phyloP scores from a whole-genome alignment of 2,113 vertebrate genomes.

The Castor canadensis region DNA sequence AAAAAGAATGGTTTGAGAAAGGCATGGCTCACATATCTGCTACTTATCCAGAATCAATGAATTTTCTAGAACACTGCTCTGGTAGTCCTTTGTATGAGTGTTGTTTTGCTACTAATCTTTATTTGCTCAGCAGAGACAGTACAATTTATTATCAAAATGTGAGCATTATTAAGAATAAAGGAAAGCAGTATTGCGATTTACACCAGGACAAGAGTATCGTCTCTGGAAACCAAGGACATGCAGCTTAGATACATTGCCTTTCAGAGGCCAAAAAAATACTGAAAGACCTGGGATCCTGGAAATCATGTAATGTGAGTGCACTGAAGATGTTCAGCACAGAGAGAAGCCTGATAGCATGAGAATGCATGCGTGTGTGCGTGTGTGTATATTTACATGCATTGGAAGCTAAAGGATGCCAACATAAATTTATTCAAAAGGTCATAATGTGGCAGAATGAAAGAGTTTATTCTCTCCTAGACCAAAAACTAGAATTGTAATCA shows the following conservation, averaged over 20 bases:
- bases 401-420: neutral
- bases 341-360: neutral
- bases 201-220: too few species aligned
- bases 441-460: neutral
- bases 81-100: neutral
- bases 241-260: neutral
- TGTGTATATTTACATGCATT: neutral
- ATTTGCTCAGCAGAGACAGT: neutral
- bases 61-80: neutral
- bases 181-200: neutral
- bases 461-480: neutral
- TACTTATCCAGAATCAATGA: neutral
- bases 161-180: neutral
- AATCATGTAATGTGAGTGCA: neutral
- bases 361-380: accelerated
- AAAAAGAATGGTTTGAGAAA: neutral
- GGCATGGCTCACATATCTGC: neutral
- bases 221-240: neutral
- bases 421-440: neutral
- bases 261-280: neutral
- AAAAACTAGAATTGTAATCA: neutral
- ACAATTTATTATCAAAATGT: neutral
- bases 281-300: neutral
- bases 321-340: neutral
- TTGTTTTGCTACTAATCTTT: slow-evolving; percentile 1